A percentile compares a stretch with the other conserved stretches of the same genome.
phyloP scores from a whole-genome alignment of 2,797 vertebrate genomes.

The Coranthus polyacanthus region DNA sequence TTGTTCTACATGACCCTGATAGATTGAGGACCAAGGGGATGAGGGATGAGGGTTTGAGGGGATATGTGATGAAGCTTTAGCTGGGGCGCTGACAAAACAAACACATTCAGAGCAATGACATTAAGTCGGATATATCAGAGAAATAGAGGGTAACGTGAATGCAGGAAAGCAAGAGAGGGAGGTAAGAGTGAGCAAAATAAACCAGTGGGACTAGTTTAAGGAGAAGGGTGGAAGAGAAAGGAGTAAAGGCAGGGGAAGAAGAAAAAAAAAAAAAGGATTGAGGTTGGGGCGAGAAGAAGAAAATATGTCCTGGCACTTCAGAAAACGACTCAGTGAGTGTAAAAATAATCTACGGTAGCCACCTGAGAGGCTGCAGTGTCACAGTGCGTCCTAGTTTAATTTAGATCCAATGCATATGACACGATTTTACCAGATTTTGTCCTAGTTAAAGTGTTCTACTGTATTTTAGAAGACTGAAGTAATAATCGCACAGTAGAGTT shows the following conservation, averaged over 20 bases:
- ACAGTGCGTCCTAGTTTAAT: constrained; percentile 86
- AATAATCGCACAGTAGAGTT: constrained; percentile 19
- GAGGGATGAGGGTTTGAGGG: constrained; percentile 12
- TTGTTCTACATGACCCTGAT: constrained; percentile 49
- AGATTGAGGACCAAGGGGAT: constrained; percentile 19
- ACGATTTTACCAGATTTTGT: constrained; percentile 71
- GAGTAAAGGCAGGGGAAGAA: constrained; percentile 28
- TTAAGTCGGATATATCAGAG: constrained; percentile 9
- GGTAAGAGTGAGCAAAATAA: constrained; percentile 8
- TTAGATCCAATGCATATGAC: constrained; percentile 73
- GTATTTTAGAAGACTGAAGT: constrained; percentile 60
- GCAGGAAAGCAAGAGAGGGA: constrained; percentile 14
- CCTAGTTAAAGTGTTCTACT: constrained; percentile 72
- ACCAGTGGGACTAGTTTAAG: constrained; percentile 5
- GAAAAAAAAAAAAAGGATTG: constrained; percentile 47
- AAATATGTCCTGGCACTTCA: constrained; percentile 82
- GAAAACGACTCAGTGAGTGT: constrained; percentile 80
- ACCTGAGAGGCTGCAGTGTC: constrained; percentile 87
- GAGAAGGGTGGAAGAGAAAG: constrained; percentile 9
- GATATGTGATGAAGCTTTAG: too few species aligned
- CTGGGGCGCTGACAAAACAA: constrained; percentile 23
- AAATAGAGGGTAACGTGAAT: constrained; percentile 18
- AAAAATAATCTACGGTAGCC: constrained; percentile 86
- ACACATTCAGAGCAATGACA: constrained; percentile 23
- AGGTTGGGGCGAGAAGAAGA: constrained; percentile 63